Evolutionary conservation across 2,797 vertebrate species (phyloP), one percentile per base, ranked within the genome.

Genomic region (Hippocampus kuda): DNA sequence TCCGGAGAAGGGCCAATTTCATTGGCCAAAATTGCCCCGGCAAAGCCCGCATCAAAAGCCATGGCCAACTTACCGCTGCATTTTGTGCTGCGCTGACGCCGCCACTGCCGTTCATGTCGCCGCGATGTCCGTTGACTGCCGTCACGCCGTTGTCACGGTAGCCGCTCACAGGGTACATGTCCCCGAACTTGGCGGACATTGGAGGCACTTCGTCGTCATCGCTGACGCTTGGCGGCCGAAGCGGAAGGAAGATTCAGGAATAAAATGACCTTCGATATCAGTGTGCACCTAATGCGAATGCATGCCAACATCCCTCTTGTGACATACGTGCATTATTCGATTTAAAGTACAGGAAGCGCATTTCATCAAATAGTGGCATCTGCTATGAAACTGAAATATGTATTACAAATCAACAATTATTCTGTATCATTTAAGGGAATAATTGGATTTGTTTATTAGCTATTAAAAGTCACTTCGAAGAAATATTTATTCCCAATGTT

Each of bases 131-230:
- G 24, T 98, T 97, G 88, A 96, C 93, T 56, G 81, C 61, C 79
- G 87, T 88, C 61, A 92, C 89, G 8, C 91, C 81, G 9, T 90
- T 84, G 38, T 93, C 93, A 1, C 93, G 91, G 0, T 95, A 99
- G 72, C 89, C 93, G 60, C 90, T 93, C 86, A 98, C 79, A 0
- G 94, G 93, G 72, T 95, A 99, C 60, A 98, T 93, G 79, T 94
- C 93, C 72, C 91, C 91, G 78, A 94, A 95, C 70, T 94, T 96
- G 71, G 91, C 93, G 68, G 95, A 94, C 88, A 97, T 80, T 0
- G 92, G 92, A 75, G 94, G 92, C 75, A 94, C 94, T 75, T 97
- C 96, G 46, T 98, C 95, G 41, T 98, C 95, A 15, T 97, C 94
- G 70, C 94, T 94, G 65, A 94, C 93, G 64, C 94, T 95, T 34